Conservation (phyloP, 2,888 invertebrate species). For the Panzeria rudis region DNA sequence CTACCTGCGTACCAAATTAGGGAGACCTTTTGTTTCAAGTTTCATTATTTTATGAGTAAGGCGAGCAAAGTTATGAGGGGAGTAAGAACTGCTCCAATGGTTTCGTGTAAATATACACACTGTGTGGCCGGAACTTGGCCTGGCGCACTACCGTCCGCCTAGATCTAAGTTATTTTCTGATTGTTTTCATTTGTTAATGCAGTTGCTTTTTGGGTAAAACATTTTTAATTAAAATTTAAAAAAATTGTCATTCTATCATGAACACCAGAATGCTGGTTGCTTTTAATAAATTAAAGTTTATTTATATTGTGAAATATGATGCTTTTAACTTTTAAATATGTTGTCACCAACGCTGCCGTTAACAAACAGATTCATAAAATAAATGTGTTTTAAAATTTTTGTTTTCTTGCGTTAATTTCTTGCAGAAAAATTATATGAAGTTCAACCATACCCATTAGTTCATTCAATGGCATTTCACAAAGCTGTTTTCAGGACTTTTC, state of each 20-base stretch:
- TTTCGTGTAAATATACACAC: too few species aligned
- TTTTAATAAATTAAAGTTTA: conserved; percentile 39
- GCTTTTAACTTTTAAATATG: conserved; percentile 17
- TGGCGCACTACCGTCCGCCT: too few species aligned
- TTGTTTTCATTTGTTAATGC: conserved; percentile 27
- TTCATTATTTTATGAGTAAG: too few species aligned
- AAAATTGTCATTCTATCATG: not conserved
- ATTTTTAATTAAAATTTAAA: conserved; percentile 49
- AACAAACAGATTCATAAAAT: conserved; percentile 7
- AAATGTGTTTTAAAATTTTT: conserved; percentile 15
- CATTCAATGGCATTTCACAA: not conserved
- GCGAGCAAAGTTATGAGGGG: too few species aligned
- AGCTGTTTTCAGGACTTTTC: too few species aligned
- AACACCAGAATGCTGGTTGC: conserved; percentile 12
- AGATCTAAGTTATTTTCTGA: conserved; percentile 15
- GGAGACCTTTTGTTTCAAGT: too few species aligned
- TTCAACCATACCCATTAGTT: not conserved
- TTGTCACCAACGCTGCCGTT: not conserved
- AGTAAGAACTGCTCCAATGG: too few species aligned
- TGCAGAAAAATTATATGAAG: not conserved
- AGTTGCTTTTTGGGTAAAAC: not conserved
- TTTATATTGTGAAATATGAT: conserved; percentile 35
- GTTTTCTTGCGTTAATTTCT: not conserved
- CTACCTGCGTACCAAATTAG: too few species aligned
- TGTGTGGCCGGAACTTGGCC: too few species aligned